Base-by-base conservation (phyloP, 1,140 invertebrate genomes). In the Manduca sexta region DNA sequence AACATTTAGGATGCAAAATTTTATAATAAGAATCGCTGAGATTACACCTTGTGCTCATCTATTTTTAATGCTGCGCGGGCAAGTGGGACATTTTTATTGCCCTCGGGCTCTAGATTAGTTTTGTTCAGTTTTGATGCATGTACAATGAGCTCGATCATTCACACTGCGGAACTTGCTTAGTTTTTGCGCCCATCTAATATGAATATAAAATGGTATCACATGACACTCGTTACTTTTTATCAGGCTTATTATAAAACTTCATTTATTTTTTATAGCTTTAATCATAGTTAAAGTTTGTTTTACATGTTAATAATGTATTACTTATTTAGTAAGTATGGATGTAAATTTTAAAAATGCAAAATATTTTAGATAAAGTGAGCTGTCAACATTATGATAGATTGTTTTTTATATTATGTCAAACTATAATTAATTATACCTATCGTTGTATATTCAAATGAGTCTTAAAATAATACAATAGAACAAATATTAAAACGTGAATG, bases 51-150 rank as follows among this genome's bases (percentile, higher is more conserved):
- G 69, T 63, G 52, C 71, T 76, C 78, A 80, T 84, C 73, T 76
- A 84, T 84, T 78, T 81, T 84, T 78, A 79, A 77, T 63, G 67
- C 68, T 56, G 60, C 62, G 62, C 60, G 54, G 62, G 68, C 64
- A 74, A 73, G 69, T 73, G 74, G 69, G 77, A 82, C 75, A 78
- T 83, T 84, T 84, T 84, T 84, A 83, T 81, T 84, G 74, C 74
- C 71, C 65, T 66, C 47, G 59, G 64, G 74, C 69, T 69, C 70
- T 70, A 76, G 81, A 84, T 84, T 81, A 84, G 81, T 83, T 82
- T 82, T 82, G 78, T 84, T 84, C 75, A 78, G 73, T 67, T 82
- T 83, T 84, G 81, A 83, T 83, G 81, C 81, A 84, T 84, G 78
- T 76, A 73, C 59, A 84, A 84, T 84, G 77, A 84, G 73, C 74